Evolutionary conservation across 2,113 vertebrate genomes (phyloP).

Genomic region (Okapia johnstoni): DNA sequence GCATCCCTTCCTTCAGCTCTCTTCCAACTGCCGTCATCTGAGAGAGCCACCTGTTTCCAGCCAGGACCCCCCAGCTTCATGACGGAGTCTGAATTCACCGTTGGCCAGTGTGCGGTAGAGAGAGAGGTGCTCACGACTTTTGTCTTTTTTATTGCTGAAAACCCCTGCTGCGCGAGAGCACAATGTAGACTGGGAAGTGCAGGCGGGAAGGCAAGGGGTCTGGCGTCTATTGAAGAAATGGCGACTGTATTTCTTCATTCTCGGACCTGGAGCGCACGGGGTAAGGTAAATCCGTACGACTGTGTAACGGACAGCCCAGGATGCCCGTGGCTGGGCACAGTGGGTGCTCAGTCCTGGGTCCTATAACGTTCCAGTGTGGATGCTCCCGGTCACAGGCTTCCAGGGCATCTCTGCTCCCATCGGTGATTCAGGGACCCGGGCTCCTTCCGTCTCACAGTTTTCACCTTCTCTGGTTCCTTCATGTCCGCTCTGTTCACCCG

Average conservation of each 20-base stretch:
- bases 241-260: neutral
- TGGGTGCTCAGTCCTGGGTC: neutral
- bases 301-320: neutral
- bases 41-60: neutral
- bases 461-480: neutral
- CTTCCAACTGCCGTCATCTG: neutral
- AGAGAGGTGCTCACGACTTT: neutral
- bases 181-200: neutral
- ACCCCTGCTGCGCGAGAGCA: neutral
- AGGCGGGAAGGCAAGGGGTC: neutral
- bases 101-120: neutral
- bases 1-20: neutral
- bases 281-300: fast-evolving
- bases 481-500: neutral
- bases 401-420: neutral
- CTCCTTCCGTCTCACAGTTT: neutral
- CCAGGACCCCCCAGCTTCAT: too few species aligned
- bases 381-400: neutral
- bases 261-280: neutral
- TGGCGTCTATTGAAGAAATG: too few species aligned
- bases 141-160: neutral
- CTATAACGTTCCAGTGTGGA: neutral
- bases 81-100: neutral
- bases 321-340: neutral
- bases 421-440: neutral